Evolutionary conservation across 2,113 vertebrate species (phyloP), one percentile per base, ranked within the genome.

Genomic region (Lampris incognitus): DNA sequence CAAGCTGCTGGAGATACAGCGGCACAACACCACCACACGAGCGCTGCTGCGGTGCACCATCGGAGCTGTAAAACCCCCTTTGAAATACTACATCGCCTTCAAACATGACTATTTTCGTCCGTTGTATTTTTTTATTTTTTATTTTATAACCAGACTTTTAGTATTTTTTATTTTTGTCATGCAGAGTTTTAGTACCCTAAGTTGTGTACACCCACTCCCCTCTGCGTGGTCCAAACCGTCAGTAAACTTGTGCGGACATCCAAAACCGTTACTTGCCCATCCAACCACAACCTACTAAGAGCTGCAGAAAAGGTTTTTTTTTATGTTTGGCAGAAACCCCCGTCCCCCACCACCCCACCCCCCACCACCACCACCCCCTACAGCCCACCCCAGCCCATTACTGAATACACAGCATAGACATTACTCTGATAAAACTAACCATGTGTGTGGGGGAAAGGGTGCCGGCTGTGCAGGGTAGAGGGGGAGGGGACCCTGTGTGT

Each of bases 381-480:
- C 24, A 24, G 24, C 55, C n/a, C 55, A 11, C 10, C 58, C 74
- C 37, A 11, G 64, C 41, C 81, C 87, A 90, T 89, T 89, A 91
- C 81, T 69, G 82, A 77, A 81, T 41, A 41, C 83, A 74, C 68
- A 8, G 49, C 80, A 44, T 50, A 78, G 79, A 74, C 87, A 91
- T 91, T 90, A 91, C 83, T 36, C 78, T 88, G 91, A 92, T 90
- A 84, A 88, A 89, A 81, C 85, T 76, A 89, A 85, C 89, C 85
- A 87, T 91, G 90, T 91, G 91, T 92, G 88, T 87, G 79, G 85
- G 86, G 79, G 79, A 87, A 88, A 84, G 87, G 82, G 76, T 87
- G 84, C 75, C 7, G 76, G 66, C 64, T 72, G 70, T 71, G 49
- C 69, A 61, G 1, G 72, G 57, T 61, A 0, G 49, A 57, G 84